phyloP scores from a whole-genome alignment of 2,888 invertebrate genomes.

The Yponomeuta cagnagella region DNA sequence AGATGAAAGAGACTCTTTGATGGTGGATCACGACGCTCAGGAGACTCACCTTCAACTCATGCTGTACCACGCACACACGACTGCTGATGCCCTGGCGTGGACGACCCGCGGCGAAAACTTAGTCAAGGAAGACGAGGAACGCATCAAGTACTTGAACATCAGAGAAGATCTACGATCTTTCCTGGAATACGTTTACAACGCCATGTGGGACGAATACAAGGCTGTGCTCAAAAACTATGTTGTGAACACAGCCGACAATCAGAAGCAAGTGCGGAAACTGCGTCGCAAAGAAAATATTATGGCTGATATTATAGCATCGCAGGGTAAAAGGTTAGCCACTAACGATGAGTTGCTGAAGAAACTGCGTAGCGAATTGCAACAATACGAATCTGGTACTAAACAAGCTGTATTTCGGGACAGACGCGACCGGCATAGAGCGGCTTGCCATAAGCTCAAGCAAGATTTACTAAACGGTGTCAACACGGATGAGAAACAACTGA shows the following conservation, averaged over 20 bases:
- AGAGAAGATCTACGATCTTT: slow-evolving; percentile 54
- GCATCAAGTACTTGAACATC: slow-evolving; percentile 42
- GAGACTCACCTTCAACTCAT: slow-evolving; percentile 61
- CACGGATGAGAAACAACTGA: slow-evolving; percentile 45
- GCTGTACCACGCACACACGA: slow-evolving; percentile 50
- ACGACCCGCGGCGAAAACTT: slow-evolving; percentile 57
- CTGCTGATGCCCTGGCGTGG: slow-evolving; percentile 53
- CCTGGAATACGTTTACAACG: slow-evolving; percentile 52
- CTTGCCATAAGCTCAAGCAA: slow-evolving; percentile 48
- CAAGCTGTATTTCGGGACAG: slow-evolving; percentile 62
- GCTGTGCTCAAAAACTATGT: slow-evolving; percentile 53
- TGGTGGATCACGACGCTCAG: slow-evolving; percentile 46
- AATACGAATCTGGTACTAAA: slow-evolving; percentile 63
- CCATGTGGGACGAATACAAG: slow-evolving; percentile 61
- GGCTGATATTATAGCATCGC: slow-evolving; percentile 63
- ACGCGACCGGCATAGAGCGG: slow-evolving; percentile 52
- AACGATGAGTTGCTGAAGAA: slow-evolving; percentile 51
- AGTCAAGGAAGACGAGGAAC: slow-evolving; percentile 63
- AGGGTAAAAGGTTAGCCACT: slow-evolving; percentile 58
- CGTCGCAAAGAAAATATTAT: slow-evolving; percentile 60
- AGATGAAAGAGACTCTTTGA: slow-evolving; percentile 37
- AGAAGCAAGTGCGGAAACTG: slow-evolving; percentile 55
- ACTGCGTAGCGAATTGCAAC: slow-evolving; percentile 50
- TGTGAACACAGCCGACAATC: slow-evolving; percentile 53
- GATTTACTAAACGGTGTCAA: slow-evolving; percentile 40